A percentile compares a stretch with the other conserved stretches of the same genome.
Evolutionary conservation across 2,113 vertebrate species (phyloP).

Genomic region (Siniperca chuatsi): DNA sequence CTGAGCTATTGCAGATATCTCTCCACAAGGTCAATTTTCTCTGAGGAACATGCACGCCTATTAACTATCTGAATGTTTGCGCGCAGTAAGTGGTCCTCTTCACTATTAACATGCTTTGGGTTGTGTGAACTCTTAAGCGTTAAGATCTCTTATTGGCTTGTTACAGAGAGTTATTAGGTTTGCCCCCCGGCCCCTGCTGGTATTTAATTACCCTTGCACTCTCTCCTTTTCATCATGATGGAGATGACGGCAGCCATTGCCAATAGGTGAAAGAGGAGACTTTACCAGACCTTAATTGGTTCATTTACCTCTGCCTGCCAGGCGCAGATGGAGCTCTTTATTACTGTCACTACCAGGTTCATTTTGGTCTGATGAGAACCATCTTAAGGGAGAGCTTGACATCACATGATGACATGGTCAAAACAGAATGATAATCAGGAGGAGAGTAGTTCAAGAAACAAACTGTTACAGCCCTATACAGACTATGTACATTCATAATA

Average conservation of each 20-base stretch:
- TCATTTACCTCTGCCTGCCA: slow-evolving; percentile 76
- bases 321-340: slow-evolving; percentile 78
- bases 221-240: slow-evolving; percentile 75
- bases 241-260: slow-evolving; percentile 69
- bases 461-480: not conserved
- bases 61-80: slow-evolving; percentile 34
- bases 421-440: slow-evolving; percentile 25
- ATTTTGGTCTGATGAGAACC: slow-evolving; percentile 57
- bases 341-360: slow-evolving; percentile 75
- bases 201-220: slow-evolving; percentile 75
- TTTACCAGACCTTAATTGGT: slow-evolving; percentile 74
- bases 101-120: slow-evolving; percentile 44
- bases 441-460: not conserved
- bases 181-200: slow-evolving; percentile 64
- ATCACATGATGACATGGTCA: slow-evolving; percentile 47
- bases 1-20: slow-evolving; percentile 18
- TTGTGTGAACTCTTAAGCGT: slow-evolving; percentile 58
- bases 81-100: slow-evolving; percentile 31
- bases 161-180: slow-evolving; percentile 74
- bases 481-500: slow-evolving; percentile 6
- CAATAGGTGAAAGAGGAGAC: slow-evolving; percentile 75
- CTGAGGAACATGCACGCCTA: not conserved
- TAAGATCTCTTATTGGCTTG: slow-evolving; percentile 66
- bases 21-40: slow-evolving; percentile 42
- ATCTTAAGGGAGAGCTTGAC: slow-evolving; percentile 52